These are phyloP conservation scores for Tupaia tana DNA, from an alignment of 2,113 vertebrate genomes.

Conservation along the genomic window DNA sequence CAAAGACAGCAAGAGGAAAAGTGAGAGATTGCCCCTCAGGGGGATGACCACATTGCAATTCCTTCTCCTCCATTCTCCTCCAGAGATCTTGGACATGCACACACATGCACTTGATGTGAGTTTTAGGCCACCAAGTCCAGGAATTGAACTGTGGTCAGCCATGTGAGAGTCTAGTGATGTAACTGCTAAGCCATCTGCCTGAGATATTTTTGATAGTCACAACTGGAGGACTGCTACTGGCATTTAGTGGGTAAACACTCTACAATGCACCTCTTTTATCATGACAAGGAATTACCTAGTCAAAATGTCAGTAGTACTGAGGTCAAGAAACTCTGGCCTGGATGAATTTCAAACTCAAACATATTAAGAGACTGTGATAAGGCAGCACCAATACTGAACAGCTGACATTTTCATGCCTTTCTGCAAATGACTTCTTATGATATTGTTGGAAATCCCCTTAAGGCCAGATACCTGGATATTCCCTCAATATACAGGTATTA, in stretches of 20 bases:
- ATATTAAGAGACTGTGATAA: neutral
- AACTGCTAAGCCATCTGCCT: neutral
- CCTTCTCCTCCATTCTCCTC: no score
- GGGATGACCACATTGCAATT: no score
- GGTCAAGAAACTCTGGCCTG: neutral
- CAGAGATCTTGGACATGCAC: no score
- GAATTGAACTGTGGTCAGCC: no score
- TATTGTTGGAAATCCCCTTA: neutral
- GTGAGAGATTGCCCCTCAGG: no score
- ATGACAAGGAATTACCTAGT: constrained; percentile 17
- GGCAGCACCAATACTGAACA: neutral
- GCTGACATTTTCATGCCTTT: neutral
- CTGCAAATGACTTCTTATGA: neutral
- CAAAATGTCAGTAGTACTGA: neutral
- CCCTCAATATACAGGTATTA: neutral
- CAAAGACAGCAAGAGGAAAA: no score
- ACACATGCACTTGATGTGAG: no score
- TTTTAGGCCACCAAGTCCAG: no score
- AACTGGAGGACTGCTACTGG: neutral
- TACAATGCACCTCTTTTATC: neutral
- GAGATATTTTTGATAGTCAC: neutral
- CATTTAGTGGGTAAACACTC: neutral
- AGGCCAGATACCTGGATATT: neutral
- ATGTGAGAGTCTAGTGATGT: no score
- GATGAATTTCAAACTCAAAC: neutral